Evolutionary conservation across 2,113 vertebrate species (phyloP), one percentile per base, ranked within the genome.

Genomic region (Rana temporaria): DNA sequence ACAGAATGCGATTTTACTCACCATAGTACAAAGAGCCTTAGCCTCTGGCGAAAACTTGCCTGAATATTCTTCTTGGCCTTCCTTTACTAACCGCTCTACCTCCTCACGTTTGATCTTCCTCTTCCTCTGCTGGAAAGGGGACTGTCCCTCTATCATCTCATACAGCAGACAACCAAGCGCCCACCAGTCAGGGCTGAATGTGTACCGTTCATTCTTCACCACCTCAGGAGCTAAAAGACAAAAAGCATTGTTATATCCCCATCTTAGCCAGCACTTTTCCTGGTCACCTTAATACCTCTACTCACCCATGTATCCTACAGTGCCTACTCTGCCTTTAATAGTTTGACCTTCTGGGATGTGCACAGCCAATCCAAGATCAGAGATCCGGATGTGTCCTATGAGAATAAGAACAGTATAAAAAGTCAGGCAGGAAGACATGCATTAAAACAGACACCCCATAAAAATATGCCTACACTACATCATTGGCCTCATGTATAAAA

Each of bases 241-340:
- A 18, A 81, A 17, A 48, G 14, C 20, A 26, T 8, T 1, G 72
- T 34, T 0, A 60, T 52, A 20, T 30, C 20, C 12, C 1, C 20
- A 55, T 72, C 20, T 60, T 53, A 8, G 19, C 0, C 11, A 64
- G 14, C 30, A 19, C 42, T 64, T 9, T 18, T 76, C 42, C n/a
- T 64, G 9, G 7, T 30, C 4, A n/a, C 5, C 16, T 12, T 8
- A 20, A 14, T 4, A 4, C 14, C 19, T 15, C 26, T 67, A 92
- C 96, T 96, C 76, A 99, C 98, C 94, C 98, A 99, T 99, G 89
- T 99, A 99, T 63, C 98, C 98, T n/a, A 99, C 98, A 0, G 98
- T 99, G 32, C 98, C 98, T 77, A 99, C 98, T 0, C 98, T 93
- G 24, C 98, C 98, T 79, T 97, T 98, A 86, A 99, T 99, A 59